These are phyloP conservation scores for Neoaliturus tenellus DNA, from an alignment of 2,888 invertebrate species.

Conservation along the genomic window DNA sequence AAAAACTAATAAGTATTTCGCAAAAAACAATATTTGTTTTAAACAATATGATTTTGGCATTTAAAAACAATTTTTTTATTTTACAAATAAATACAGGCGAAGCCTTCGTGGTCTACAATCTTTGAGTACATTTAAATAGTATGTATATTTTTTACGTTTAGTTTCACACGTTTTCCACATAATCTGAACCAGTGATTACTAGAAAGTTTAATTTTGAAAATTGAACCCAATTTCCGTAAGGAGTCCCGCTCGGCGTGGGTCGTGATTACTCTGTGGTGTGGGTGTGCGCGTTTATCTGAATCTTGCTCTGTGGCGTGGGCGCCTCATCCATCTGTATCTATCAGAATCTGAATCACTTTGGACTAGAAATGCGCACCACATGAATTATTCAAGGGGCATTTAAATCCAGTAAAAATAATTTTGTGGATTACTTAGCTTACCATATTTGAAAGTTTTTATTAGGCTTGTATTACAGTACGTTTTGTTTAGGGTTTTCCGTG, in stretches of 20 bases:
- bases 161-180: no score
- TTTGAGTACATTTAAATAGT: no score
- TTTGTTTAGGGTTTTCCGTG: background rate
- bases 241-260: background rate
- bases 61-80: no score
- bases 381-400: conserved; percentile 1
- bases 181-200: no score
- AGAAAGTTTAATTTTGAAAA: no score
- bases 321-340: conserved; percentile 19
- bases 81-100: no score
- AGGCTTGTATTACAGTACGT: background rate
- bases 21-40: no score
- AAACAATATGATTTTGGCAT: no score
- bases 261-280: background rate
- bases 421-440: background rate
- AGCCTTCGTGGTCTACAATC: no score
- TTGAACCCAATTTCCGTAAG: background rate
- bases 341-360: conserved; percentile 21
- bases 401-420: background rate
- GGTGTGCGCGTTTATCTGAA: background rate
- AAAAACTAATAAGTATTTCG: no score
- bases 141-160: no score
- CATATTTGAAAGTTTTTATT: background rate
- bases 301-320: conserved; percentile 14
- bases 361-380: conserved; percentile 15